phyloP scores from a whole-genome alignment of 2,888 invertebrate species.

The Cantharis nigra region DNA sequence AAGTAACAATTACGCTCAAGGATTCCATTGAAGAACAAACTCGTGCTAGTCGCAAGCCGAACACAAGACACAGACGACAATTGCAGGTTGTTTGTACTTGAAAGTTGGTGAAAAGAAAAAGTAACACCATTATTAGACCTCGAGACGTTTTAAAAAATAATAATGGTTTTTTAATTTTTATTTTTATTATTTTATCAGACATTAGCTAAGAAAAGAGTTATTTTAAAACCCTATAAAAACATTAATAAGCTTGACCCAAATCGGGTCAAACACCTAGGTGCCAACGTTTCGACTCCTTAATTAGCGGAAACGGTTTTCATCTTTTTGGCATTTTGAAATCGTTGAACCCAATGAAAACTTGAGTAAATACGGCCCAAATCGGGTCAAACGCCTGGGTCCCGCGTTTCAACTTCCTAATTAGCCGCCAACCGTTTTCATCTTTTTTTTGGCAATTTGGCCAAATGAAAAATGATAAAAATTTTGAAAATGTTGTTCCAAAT shows the following conservation, averaged over 20 bases:
- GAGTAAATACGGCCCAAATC: neutral
- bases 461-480: neutral
- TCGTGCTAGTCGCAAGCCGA: constrained; percentile 17
- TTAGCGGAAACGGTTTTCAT: neutral
- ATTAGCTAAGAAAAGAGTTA: neutral
- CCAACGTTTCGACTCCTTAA: neutral
- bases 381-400: neutral
- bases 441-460: neutral
- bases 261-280: neutral
- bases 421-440: neutral
- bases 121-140: neutral
- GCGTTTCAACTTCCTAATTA: neutral
- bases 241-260: neutral
- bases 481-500: neutral
- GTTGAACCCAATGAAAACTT: neutral
- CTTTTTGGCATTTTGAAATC: neutral
- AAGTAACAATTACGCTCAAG: constrained; percentile 16
- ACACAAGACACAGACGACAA: constrained; percentile 11
- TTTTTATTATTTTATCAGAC: neutral
- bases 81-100: neutral
- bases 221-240: neutral
- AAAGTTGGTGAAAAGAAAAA: neutral
- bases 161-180: neutral
- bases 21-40: constrained; percentile 9
- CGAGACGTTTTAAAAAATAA: neutral